Evolutionary conservation across 1,140 invertebrate species (phyloP).

Genomic region (Brachionus rubens): DNA sequence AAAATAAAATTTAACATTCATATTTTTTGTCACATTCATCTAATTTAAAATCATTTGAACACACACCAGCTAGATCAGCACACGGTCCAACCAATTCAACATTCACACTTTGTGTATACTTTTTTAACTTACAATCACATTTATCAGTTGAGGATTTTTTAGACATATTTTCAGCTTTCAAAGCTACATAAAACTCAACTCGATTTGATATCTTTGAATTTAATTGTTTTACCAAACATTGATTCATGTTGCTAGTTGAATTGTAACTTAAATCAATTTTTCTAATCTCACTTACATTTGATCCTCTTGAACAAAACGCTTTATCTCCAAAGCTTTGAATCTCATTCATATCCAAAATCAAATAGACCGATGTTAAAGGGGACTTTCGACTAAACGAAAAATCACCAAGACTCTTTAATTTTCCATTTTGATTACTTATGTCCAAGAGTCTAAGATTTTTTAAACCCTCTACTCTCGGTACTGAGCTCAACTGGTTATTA

Average conservation of each 20-base stretch:
- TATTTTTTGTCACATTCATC: not conserved
- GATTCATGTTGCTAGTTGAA: not conserved
- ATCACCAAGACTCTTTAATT: not conserved
- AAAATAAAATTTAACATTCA: too few species aligned
- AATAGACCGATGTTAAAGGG: not conserved
- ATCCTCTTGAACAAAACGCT: conserved; percentile 21
- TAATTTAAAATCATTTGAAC: not conserved
- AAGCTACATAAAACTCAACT: not conserved
- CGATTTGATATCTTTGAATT: not conserved
- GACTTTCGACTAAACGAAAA: not conserved
- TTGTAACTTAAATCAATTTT: conserved; percentile 4
- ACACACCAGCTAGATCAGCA: not conserved
- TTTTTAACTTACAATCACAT: conserved; percentile 1
- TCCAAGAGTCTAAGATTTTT: conserved; percentile 12
- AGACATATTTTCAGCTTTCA: not conserved
- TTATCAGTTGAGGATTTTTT: not conserved
- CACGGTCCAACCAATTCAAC: conserved; percentile 2
- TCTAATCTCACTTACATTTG: conserved; percentile 9
- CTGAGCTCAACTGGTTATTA: not conserved
- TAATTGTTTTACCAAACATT: conserved; percentile 28
- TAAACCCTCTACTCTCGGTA: not conserved
- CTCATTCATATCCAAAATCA: conserved; percentile 19
- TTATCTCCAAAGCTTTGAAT: conserved; percentile 8
- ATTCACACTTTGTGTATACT: not conserved
- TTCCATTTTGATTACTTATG: conserved; percentile 12